Percentiles rank a stretch among this genome's conserved stretches.
These are phyloP conservation scores for Alexandromys fortis DNA, from an alignment of 2,113 vertebrate genomes.

Conservation along the genomic window DNA sequence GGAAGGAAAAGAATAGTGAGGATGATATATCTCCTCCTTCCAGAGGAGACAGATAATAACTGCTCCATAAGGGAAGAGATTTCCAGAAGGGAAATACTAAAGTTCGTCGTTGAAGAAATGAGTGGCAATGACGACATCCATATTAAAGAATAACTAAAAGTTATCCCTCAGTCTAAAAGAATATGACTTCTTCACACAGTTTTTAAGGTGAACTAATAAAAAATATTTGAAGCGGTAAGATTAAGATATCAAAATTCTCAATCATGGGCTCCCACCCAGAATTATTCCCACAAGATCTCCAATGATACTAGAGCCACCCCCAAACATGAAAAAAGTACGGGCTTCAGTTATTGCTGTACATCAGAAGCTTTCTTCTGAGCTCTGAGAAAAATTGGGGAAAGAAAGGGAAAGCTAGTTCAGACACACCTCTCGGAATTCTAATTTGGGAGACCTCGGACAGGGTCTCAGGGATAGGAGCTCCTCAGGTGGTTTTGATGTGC, in stretches of 20 bases:
- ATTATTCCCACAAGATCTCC: neutral
- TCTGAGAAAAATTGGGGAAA: neutral
- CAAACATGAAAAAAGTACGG: neutral
- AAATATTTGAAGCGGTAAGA: conserved; percentile 32
- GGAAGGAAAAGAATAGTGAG: neutral
- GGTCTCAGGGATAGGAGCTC: neutral
- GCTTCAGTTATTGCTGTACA: neutral
- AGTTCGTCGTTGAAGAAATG: conserved; percentile 38
- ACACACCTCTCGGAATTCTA: conserved; percentile 14
- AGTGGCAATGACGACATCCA: conserved; percentile 54
- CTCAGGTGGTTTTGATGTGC: neutral
- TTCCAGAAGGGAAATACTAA: conserved; percentile 58
- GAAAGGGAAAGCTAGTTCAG: neutral
- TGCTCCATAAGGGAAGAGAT: conserved; percentile 7
- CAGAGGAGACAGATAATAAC: conserved; percentile 48
- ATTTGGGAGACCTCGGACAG: neutral
- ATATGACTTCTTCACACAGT: conserved; percentile 38
- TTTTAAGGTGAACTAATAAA: conserved; percentile 48
- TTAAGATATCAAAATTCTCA: neutral
- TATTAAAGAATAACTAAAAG: conserved; percentile 59
- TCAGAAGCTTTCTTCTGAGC: neutral
- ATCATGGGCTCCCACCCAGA: neutral
- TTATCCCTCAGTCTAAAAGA: conserved; percentile 33
- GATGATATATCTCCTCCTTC: conserved; percentile 50
- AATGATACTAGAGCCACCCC: neutral